These are phyloP conservation scores for Okamejei kenojei DNA, from an alignment of 2,797 vertebrate species.

Conservation along the genomic window DNA sequence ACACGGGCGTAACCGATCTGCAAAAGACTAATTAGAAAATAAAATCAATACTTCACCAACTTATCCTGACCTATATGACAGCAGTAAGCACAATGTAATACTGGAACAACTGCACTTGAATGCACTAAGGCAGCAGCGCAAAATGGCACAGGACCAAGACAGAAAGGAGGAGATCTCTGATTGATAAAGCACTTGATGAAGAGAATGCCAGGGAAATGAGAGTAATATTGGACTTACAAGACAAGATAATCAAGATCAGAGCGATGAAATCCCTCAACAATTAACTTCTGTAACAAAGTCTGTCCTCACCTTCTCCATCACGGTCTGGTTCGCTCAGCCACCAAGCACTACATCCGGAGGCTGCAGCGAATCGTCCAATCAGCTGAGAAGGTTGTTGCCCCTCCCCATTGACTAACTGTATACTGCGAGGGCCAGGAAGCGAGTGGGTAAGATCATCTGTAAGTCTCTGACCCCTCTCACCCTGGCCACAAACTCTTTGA, in stretches of 20 bases:
- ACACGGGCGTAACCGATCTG: slow-evolving; percentile 71
- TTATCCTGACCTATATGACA: background rate
- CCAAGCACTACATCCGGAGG: too few relatives aligned
- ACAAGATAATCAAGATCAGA: background rate
- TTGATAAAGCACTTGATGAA: background rate
- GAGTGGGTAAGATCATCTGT: too few relatives aligned
- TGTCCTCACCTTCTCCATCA: too few relatives aligned
- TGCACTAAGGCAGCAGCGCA: background rate
- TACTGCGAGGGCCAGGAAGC: too few relatives aligned
- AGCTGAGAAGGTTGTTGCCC: too few relatives aligned
- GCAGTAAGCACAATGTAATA: background rate
- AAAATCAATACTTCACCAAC: background rate
- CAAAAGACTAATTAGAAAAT: slow-evolving; percentile 62
- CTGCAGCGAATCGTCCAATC: too few relatives aligned
- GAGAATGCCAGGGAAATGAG: background rate
- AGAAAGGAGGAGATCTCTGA: slow-evolving; percentile 2
- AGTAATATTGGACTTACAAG: background rate
- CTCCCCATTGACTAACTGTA: too few relatives aligned
- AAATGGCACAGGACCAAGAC: background rate
- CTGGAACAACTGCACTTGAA: background rate
- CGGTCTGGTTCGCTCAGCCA: too few relatives aligned
- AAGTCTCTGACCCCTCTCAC: too few relatives aligned
- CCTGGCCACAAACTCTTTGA: too few relatives aligned
- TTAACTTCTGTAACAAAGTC: background rate
- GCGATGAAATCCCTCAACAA: background rate